phyloP scores from a whole-genome alignment of 37 sponge, comb jelly and placozoan genomes.

The Diacarnus erythraeanus region DNA sequence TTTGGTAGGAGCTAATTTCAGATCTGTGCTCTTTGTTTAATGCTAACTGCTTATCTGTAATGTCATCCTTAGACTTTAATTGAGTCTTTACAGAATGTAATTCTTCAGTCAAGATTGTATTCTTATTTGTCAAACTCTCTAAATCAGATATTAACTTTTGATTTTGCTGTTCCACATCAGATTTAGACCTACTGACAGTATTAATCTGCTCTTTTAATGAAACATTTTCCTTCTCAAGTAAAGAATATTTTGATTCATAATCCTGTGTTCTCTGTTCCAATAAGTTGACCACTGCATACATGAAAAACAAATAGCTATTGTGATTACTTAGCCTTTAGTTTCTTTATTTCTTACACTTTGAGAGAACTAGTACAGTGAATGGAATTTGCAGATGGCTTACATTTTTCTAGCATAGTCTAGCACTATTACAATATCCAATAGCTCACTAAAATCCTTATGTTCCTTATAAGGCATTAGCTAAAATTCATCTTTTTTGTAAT shows the following conservation, averaged over 20 bases:
- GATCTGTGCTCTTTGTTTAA: neutral
- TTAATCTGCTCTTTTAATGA: conserved; percentile 13
- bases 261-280: conserved; percentile 20
- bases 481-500: too few relatives aligned
- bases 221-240: conserved; percentile 6
- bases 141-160: conserved; percentile 32
- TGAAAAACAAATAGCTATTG: neutral
- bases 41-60: neutral
- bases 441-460: too few relatives aligned
- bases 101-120: conserved; percentile 3
- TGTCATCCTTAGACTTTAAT: neutral
- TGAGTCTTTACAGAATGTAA: neutral
- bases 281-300: conserved; percentile 41
- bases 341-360: neutral
- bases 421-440: too few relatives aligned
- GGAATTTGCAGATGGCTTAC: too few relatives aligned
- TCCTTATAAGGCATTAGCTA: too few relatives aligned
- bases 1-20: conserved; percentile 15
- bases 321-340: neutral
- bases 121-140: conserved; percentile 23
- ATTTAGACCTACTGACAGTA: conserved; percentile 10
- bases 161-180: conserved; percentile 48
- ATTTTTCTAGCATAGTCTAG: too few relatives aligned
- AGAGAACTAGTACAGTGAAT: too few relatives aligned
- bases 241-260: neutral